Evolutionary conservation across 2,888 invertebrate genomes (phyloP).

Genomic region (Scrobipalpa costella): DNA sequence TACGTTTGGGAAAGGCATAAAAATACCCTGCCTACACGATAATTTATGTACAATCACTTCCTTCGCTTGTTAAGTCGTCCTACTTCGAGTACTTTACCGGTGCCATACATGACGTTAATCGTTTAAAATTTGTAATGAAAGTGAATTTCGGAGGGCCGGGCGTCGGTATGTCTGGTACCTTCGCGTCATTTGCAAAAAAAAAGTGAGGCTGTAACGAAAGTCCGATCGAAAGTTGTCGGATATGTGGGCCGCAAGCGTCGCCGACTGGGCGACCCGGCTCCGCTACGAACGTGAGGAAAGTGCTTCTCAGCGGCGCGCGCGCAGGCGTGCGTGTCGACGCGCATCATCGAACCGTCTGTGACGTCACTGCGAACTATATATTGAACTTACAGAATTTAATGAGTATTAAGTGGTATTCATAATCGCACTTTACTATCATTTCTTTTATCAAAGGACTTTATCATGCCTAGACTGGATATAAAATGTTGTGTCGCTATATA

Average conservation of each 20-base stretch:
- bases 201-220: constrained; percentile 73
- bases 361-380: constrained; percentile 8
- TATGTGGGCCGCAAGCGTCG: constrained; percentile 74
- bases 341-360: constrained; percentile 22
- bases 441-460: too few relatives aligned
- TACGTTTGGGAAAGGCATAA: neutral
- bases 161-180: constrained; percentile 60
- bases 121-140: constrained; percentile 51
- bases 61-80: constrained; percentile 14
- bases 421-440: too few relatives aligned
- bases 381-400: neutral
- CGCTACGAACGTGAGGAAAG: constrained; percentile 58
- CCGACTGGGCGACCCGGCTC: constrained; percentile 44
- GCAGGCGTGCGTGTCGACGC: constrained; percentile 35
- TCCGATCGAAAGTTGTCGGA: constrained; percentile 78
- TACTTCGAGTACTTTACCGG: constrained; percentile 20
- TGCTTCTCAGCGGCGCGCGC: constrained; percentile 42
- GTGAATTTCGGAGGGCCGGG: constrained; percentile 57
- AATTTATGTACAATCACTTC: constrained; percentile 20
- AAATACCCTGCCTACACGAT: constrained; percentile 6
- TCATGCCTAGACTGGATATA: too few relatives aligned
- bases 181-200: constrained; percentile 61
- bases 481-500: too few relatives aligned
- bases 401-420: too few relatives aligned
- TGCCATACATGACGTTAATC: constrained; percentile 26